Conservation (phyloP, 2,797 vertebrate genomes). For the Channallabes apus region DNA sequence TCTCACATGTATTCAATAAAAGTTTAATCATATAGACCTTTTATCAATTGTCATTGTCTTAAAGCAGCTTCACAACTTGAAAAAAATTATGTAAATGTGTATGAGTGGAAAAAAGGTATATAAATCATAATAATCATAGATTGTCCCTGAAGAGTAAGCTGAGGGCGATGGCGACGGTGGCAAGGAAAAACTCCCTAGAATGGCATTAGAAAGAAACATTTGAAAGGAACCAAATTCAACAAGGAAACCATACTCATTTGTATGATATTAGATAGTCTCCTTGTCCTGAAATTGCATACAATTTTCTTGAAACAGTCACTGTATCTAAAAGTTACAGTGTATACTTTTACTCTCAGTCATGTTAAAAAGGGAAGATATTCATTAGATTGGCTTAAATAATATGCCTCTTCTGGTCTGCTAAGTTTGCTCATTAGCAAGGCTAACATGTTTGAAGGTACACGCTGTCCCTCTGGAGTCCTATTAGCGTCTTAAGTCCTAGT, state of each 20-base stretch:
- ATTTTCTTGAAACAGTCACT: constrained; percentile 75
- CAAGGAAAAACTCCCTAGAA: too few relatives aligned
- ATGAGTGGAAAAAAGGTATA: background rate
- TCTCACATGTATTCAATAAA: too few relatives aligned
- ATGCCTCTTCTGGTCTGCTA: constrained; percentile 78
- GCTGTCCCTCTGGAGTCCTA: constrained; percentile 77
- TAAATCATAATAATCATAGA: too few relatives aligned
- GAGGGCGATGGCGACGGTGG: too few relatives aligned
- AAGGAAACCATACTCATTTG: too few relatives aligned
- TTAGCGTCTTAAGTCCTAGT: constrained; percentile 74
- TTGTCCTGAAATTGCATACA: constrained; percentile 68
- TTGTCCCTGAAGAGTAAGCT: too few relatives aligned
- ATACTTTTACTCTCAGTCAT: constrained; percentile 86
- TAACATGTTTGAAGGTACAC: constrained; percentile 70
- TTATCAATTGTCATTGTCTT: too few relatives aligned
- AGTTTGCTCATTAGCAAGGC: constrained; percentile 84
- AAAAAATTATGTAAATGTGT: background rate
- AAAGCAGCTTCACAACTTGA: too few relatives aligned
- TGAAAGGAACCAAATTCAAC: too few relatives aligned
- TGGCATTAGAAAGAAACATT: too few relatives aligned
- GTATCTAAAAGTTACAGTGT: constrained; percentile 71
- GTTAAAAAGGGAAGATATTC: constrained; percentile 70
- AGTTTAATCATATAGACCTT: too few relatives aligned
- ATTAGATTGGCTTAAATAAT: constrained; percentile 71
- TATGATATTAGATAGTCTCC: constrained; percentile 46